phyloP scores from a whole-genome alignment of 2,797 vertebrate genomes.

The Pseudomugil tenellus region DNA sequence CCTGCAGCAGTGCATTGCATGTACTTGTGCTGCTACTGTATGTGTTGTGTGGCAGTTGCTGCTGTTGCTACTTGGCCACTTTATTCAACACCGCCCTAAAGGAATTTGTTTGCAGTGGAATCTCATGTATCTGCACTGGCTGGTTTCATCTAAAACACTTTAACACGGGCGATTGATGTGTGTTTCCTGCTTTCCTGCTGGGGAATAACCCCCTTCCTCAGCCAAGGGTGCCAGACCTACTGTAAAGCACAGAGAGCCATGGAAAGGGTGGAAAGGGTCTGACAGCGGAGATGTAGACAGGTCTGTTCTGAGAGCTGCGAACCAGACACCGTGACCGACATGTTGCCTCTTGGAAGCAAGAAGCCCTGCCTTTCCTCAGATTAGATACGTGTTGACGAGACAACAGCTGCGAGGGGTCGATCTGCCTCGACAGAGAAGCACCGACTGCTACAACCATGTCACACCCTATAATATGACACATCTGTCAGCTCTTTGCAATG shows the following conservation, averaged over 20 bases:
- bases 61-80: slow-evolving; percentile 34
- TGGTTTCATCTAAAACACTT: slow-evolving; percentile 44
- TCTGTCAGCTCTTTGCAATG: slow-evolving; percentile 67
- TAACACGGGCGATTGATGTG: slow-evolving; percentile 38
- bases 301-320: slow-evolving; percentile 36
- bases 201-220: slow-evolving; percentile 46
- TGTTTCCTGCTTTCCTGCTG: slow-evolving; percentile 58
- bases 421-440: slow-evolving; percentile 31
- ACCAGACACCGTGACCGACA: slow-evolving; percentile 68
- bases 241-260: slow-evolving; percentile 32
- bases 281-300: slow-evolving; percentile 42
- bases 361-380: slow-evolving; percentile 24
- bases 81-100: slow-evolving; percentile 50
- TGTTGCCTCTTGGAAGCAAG: slow-evolving; percentile 42
- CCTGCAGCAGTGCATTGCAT: slow-evolving; percentile 5
- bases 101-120: slow-evolving; percentile 59
- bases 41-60: slow-evolving; percentile 46
- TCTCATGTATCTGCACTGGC: slow-evolving; percentile 47
- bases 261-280: slow-evolving; percentile 30
- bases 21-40: slow-evolving; percentile 16
- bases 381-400: slow-evolving; percentile 57
- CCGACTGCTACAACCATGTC: slow-evolving; percentile 40
- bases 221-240: slow-evolving; percentile 43
- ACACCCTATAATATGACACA: slow-evolving; percentile 70
- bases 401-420: slow-evolving; percentile 73